Evolutionary conservation across 2,888 invertebrate genomes (phyloP).

Genomic region (Andricus curvator): DNA sequence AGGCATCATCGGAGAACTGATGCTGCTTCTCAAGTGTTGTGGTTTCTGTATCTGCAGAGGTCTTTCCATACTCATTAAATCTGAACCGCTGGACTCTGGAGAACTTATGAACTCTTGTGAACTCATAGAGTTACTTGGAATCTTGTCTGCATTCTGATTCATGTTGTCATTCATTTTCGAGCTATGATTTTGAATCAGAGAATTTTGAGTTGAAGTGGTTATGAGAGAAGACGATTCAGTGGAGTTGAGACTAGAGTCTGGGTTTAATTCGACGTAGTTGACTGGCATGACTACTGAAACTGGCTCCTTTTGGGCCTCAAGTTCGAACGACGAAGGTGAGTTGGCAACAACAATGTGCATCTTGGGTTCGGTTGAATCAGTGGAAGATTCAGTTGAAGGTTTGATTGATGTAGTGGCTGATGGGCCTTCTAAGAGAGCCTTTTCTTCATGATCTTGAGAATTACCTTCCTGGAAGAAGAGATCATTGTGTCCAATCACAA

Average conservation of each 20-base stretch:
- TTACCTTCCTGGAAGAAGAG: neutral
- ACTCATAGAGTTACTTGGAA: constrained; percentile 31
- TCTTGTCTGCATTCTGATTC: neutral
- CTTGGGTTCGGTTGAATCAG: constrained; percentile 42
- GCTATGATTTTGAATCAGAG: neutral
- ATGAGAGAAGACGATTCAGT: neutral
- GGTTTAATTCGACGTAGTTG: constrained; percentile 60
- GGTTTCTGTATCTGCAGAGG: constrained; percentile 46
- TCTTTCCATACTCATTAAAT: constrained; percentile 35
- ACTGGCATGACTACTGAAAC: constrained; percentile 68
- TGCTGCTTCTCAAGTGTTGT: constrained; percentile 38
- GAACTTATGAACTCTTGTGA: neutral
- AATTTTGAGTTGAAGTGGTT: neutral
- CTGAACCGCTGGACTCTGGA: neutral
- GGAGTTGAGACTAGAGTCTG: constrained; percentile 9
- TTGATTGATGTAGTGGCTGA: constrained; percentile 31
- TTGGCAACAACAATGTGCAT: constrained; percentile 70
- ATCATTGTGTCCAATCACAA: constrained; percentile 67
- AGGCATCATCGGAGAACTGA: constrained; percentile 33
- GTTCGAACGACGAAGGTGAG: constrained; percentile 52
- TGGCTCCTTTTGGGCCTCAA: constrained; percentile 52
- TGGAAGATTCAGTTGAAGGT: constrained; percentile 14
- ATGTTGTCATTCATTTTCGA: neutral
- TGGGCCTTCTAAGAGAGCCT: constrained; percentile 1
- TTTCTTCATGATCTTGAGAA: neutral